Percentiles rank a stretch among this genome's conserved stretches.
Conservation (phyloP, 2,888 invertebrate genomes). For the Philaethria dido region DNA sequence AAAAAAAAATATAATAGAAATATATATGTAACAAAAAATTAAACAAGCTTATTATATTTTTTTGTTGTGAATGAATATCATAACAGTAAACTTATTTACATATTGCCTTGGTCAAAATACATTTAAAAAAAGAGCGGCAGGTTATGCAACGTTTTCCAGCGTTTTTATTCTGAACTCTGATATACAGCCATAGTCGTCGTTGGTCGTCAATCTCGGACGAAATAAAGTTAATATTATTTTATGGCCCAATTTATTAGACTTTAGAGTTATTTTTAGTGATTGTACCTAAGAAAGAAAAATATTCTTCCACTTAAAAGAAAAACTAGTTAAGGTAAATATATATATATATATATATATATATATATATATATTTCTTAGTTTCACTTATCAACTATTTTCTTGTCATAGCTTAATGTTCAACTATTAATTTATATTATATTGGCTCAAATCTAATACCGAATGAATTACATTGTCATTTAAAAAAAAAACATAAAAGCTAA, state of each 20-base stretch:
- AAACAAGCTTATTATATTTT: neutral
- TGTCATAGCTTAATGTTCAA: no score
- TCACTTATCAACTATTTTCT: no score
- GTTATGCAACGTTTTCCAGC: neutral
- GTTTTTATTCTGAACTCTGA: neutral
- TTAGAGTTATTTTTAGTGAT: no score
- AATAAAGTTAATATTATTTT: neutral
- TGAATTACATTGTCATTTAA: no score
- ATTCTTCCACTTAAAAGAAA: neutral
- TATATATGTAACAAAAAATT: no score
- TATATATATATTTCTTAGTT: no score
- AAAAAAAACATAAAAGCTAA: no score
- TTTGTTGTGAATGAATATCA: neutral
- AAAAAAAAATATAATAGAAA: neutral
- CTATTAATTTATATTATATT: no score
- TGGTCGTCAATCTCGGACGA: neutral
- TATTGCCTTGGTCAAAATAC: conserved; percentile 8
- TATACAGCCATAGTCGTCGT: neutral
- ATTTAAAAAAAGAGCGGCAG: conserved; percentile 9
- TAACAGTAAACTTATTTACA: neutral
- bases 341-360: no score
- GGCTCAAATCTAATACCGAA: no score
- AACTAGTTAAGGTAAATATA: neutral
- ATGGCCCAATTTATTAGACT: neutral
- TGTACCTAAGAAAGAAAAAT: neutral